Evolutionary conservation across 1,140 invertebrate genomes (phyloP).

Genomic region (Whitmania pigra): DNA sequence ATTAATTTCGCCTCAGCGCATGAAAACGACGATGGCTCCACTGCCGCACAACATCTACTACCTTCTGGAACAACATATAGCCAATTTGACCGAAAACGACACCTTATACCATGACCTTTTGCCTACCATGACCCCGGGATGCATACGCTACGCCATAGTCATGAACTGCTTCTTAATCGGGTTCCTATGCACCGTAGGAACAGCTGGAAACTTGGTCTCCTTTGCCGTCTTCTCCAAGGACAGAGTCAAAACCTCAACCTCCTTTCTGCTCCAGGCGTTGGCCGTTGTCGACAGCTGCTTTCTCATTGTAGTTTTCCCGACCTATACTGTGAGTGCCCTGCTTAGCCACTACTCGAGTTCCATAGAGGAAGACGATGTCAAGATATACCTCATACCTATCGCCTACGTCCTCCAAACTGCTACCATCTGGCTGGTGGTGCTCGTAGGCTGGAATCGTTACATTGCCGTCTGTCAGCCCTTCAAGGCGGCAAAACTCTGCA

Average conservation of each 20-base stretch:
- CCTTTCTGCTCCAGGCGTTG: slow-evolving; percentile 23
- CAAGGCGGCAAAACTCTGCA: slow-evolving; percentile 21
- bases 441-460: slow-evolving; percentile 23
- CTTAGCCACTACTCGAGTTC: slow-evolving; percentile 1
- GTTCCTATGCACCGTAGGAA: slow-evolving; percentile 13
- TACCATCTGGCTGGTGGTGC: slow-evolving; percentile 24
- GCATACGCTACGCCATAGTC: slow-evolving; percentile 12
- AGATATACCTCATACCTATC: slow-evolving; percentile 14
- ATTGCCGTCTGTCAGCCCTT: slow-evolving; percentile 25
- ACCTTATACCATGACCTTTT: not conserved
- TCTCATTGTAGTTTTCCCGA: slow-evolving; percentile 15
- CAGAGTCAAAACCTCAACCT: slow-evolving; percentile 17
- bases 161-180: slow-evolving; percentile 18
- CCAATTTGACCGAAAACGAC: slow-evolving; percentile 1
- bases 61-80: too few relatives aligned
- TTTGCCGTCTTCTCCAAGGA: slow-evolving; percentile 23
- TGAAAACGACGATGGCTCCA: not conserved
- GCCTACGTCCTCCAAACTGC: slow-evolving; percentile 21
- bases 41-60: not conserved
- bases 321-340: not conserved
- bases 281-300: slow-evolving; percentile 22
- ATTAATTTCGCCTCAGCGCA: not conserved
- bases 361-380: slow-evolving; percentile 4
- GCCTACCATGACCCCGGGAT: not conserved
- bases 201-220: slow-evolving; percentile 20